phyloP scores from a whole-genome alignment of 2,797 vertebrate genomes.

The Borostomias antarcticus region DNA sequence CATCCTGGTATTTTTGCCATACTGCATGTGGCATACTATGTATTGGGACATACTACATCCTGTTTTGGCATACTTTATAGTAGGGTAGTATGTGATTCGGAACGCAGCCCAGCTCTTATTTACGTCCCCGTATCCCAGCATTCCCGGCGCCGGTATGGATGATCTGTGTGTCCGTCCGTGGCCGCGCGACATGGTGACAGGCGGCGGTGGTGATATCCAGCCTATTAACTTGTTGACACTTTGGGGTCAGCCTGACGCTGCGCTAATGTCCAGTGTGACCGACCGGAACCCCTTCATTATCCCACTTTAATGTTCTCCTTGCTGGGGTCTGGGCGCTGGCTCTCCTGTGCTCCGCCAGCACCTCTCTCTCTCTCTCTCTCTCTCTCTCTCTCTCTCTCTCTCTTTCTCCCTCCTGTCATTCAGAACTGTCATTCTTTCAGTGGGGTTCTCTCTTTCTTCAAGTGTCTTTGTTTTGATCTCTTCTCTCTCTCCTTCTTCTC shows the following conservation, averaged over 20 bases:
- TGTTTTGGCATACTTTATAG: neutral
- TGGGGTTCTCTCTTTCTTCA: no score
- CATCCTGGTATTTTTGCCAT: no score
- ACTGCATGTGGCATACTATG: no score
- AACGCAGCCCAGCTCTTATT: conserved; percentile 38
- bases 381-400: no score
- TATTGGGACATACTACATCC: no score
- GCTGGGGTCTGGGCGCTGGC: conserved; percentile 63
- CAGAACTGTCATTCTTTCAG: no score
- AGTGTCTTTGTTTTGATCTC: no score
- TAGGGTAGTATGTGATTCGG: no score
- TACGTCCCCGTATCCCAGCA: conserved; percentile 60
- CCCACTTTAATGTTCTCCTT: conserved; percentile 71
- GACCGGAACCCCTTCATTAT: conserved; percentile 82
- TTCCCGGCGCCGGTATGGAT: conserved; percentile 61
- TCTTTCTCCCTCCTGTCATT: no score
- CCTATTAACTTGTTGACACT: conserved; percentile 82
- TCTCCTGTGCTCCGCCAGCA: conserved; percentile 35
- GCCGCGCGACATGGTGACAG: conserved; percentile 52
- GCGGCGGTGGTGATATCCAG: conserved; percentile 64
- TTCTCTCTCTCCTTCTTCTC: no score
- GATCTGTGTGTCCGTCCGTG: conserved; percentile 63
- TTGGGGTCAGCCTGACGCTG: conserved; percentile 74
- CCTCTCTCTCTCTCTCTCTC: no score
- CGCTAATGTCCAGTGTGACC: conserved; percentile 79